Base-by-base conservation (phyloP, 2,888 invertebrate species). In the Tiliacea citrago region DNA sequence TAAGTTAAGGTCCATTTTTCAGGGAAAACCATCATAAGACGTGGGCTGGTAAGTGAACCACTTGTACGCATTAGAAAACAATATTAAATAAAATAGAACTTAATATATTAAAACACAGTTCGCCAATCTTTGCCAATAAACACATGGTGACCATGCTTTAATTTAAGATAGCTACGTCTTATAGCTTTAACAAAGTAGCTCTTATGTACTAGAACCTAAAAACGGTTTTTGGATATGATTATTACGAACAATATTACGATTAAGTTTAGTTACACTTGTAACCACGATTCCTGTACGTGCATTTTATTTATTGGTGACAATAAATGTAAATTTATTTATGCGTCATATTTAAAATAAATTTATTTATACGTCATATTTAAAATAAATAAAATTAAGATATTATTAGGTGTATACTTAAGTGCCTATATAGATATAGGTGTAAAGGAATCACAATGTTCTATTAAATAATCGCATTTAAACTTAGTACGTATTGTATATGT, bases 281-380 rank as follows among this genome's bases (percentile, higher is more conserved):
- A 53, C 47, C 87, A 83, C 88, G 90, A 91, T 93, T 93, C 90
- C 89, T 92, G 88, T 84, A 82, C 72, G 77, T 89, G 92, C 91
- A 92, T 92, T 92, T 92, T 91, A 92, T 92, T 93, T 92, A 91
- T 92, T 90, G 79, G 86, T 82, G 84, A 83, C 82, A 88, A 86
- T 85, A 90, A 89, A 86, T 89, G 85, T 90, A 84, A 83, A 86
- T 88, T 86, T 87, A 82, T 86, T 58, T 57, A 57, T 79, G 62
- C 72, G 75, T 82, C 80, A 76, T 69, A 72, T 81, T 71, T 71
- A 68, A 81, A 85, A 71, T 66, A 76, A 73, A 81, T 84, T 29
- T 29, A 29, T 57, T n/a, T 57, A 57, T 79, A 65, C 69, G 75
- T 82, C 79, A 76, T 69, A 72, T 81, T 71, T 71, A 68, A 81